A percentile compares a stretch with the other conserved stretches of the same genome.
phyloP scores from a whole-genome alignment of 2,113 vertebrate species.

The Paracanthobrama guichenoti region DNA sequence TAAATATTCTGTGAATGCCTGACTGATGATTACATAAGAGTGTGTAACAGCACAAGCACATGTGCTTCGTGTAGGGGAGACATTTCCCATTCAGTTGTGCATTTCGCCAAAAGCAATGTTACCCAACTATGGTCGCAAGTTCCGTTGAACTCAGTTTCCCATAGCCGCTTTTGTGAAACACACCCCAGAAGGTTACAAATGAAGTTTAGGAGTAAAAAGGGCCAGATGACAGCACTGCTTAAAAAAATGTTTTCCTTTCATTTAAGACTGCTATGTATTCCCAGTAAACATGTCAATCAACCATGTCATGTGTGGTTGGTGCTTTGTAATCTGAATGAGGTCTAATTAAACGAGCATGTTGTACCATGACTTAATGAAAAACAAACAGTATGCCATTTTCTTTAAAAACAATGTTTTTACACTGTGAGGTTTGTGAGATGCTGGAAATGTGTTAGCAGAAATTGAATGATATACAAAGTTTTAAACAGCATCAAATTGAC shows the following conservation, averaged over 20 bases:
- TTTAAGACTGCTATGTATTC: background rate
- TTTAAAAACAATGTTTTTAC: background rate
- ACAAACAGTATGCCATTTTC: background rate
- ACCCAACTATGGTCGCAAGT: too few species aligned
- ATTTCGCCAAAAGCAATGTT: too few species aligned
- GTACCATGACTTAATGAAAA: background rate
- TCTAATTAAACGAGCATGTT: background rate
- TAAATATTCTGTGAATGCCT: background rate
- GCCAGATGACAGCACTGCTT: too few species aligned
- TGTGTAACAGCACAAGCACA: background rate
- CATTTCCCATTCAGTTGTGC: too few species aligned
- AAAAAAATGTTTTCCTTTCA: too few species aligned
- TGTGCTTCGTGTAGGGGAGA: background rate
- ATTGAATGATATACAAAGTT: background rate
- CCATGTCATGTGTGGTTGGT: background rate
- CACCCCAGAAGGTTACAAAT: slow-evolving; percentile 13
- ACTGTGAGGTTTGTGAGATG: background rate
- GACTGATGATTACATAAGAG: slow-evolving; percentile 4
- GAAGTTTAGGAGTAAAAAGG: background rate
- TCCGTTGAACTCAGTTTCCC: background rate
- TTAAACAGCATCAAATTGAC: background rate
- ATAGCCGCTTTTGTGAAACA: background rate
- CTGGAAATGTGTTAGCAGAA: background rate
- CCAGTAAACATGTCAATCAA: background rate
- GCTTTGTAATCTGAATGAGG: background rate